Evolutionary conservation across 2,797 vertebrate genomes (phyloP).

Genomic region (Phoebastria nigripes): DNA sequence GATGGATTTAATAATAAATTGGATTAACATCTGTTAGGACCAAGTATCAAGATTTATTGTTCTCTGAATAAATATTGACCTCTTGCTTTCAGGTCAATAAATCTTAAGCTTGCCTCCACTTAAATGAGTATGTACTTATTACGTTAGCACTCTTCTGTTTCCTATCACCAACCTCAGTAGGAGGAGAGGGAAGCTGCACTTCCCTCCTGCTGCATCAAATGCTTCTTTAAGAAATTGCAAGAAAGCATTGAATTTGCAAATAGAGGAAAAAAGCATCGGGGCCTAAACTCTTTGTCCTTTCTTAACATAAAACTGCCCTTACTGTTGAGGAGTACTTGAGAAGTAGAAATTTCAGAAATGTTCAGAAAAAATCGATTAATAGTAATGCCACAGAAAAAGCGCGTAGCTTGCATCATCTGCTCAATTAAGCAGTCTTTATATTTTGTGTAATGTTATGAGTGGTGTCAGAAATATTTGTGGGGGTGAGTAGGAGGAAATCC

Average conservation of each 20-base stretch:
- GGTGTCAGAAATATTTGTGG: not conserved
- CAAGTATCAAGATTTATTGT: constrained; percentile 33
- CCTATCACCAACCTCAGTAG: not conserved
- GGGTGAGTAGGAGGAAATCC: not conserved
- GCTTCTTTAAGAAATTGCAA: not conserved
- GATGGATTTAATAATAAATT: constrained; percentile 44
- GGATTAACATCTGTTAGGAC: constrained; percentile 30
- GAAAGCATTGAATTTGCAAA: not conserved
- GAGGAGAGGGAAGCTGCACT: not conserved
- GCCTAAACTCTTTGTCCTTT: not conserved
- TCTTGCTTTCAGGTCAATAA: constrained; percentile 32
- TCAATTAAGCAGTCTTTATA: not conserved
- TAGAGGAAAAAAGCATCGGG: not conserved
- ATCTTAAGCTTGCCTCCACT: constrained; percentile 28
- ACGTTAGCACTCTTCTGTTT: not conserved
- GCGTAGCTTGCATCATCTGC: not conserved
- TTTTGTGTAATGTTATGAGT: not conserved
- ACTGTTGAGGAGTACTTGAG: not conserved
- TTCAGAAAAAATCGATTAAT: not conserved
- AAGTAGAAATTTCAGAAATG: not conserved
- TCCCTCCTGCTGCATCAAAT: not conserved
- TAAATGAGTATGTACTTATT: constrained; percentile 19
- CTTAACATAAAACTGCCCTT: not conserved
- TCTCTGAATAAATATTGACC: constrained; percentile 57
- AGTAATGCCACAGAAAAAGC: not conserved